These are phyloP conservation scores for Plutella xylostella DNA, from an alignment of 2,888 invertebrate species.

Conservation along the genomic window DNA sequence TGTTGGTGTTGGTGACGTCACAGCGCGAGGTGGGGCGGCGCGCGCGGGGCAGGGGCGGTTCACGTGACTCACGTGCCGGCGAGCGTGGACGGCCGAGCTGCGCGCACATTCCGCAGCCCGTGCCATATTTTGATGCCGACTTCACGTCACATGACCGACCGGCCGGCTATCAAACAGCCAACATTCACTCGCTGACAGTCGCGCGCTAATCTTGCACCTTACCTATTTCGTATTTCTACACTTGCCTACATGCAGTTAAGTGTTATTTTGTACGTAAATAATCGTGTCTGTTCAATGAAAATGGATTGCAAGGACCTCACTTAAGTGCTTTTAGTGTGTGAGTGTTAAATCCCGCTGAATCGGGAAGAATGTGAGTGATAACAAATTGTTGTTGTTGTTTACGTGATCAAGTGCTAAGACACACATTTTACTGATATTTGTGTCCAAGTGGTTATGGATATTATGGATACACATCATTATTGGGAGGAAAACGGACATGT, in stretches of 20 bases:
- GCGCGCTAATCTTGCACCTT: conserved; percentile 18
- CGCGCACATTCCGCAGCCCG: conserved; percentile 34
- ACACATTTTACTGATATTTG: conserved; percentile 23
- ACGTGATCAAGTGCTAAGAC: neutral
- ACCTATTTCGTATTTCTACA: conserved; percentile 26
- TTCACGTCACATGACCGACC: conserved; percentile 44
- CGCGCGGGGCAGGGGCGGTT: conserved; percentile 18
- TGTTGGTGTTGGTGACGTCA: conserved; percentile 10
- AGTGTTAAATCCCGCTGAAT: neutral
- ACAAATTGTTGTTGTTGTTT: conserved; percentile 27
- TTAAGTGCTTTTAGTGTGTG: conserved; percentile 18
- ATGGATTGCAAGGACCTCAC: conserved; percentile 40
- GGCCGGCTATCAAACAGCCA: conserved; percentile 28
- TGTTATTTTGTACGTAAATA: conserved; percentile 28
- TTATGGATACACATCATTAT: conserved; percentile 57
- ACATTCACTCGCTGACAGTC: conserved; percentile 27
- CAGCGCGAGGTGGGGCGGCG: conserved; percentile 15
- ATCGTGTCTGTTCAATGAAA: conserved; percentile 25
- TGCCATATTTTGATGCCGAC: conserved; percentile 43
- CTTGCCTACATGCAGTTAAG: conserved; percentile 28
- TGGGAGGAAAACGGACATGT: conserved; percentile 59
- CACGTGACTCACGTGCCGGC: conserved; percentile 42
- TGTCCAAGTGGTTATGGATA: conserved; percentile 35
- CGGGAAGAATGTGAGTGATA: conserved; percentile 23
- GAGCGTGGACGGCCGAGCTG: conserved; percentile 30